A percentile compares a stretch with the other conserved stretches of the same genome.
Evolutionary conservation across 2,113 vertebrate genomes (phyloP).

Genomic region (Falco punctatus): DNA sequence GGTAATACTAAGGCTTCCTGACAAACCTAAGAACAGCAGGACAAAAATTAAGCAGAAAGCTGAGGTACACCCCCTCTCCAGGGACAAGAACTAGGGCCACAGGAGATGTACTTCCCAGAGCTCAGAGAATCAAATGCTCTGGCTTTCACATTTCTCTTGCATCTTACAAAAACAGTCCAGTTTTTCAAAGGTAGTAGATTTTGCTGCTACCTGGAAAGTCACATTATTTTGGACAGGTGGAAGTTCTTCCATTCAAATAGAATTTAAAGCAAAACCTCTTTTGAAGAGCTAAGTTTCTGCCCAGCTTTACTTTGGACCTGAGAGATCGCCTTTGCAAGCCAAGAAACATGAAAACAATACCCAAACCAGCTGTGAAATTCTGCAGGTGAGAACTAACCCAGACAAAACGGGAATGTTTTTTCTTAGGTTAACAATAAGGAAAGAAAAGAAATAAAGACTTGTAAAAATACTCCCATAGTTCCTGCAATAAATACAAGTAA

Average conservation of each 20-base stretch:
- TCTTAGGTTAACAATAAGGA: neutral
- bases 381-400: constrained; percentile 14
- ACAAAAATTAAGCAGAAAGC: constrained; percentile 7
- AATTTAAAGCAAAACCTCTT: neutral
- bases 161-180: constrained; percentile 18
- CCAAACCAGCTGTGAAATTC: constrained; percentile 5
- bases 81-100: neutral
- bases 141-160: constrained; percentile 45
- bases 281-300: neutral
- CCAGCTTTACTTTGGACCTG: neutral
- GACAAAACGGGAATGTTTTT: neutral
- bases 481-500: constrained; percentile 35
- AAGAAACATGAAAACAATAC: neutral
- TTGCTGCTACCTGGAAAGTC: constrained; percentile 32
- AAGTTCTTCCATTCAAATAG: neutral
- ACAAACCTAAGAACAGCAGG: constrained; percentile 24
- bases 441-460: neutral
- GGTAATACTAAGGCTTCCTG: neutral
- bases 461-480: neutral
- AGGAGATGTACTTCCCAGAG: neutral
- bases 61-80: neutral
- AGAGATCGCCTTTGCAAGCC: constrained; percentile 17
- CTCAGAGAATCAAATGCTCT: neutral
- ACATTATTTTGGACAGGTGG: constrained; percentile 1
- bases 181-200: constrained; percentile 32